A percentile compares a stretch with the other conserved stretches of the same genome.
These are phyloP conservation scores for Drosophila ananassae DNA, from an alignment of 1,140 invertebrate genomes.

Conservation along the genomic window DNA sequence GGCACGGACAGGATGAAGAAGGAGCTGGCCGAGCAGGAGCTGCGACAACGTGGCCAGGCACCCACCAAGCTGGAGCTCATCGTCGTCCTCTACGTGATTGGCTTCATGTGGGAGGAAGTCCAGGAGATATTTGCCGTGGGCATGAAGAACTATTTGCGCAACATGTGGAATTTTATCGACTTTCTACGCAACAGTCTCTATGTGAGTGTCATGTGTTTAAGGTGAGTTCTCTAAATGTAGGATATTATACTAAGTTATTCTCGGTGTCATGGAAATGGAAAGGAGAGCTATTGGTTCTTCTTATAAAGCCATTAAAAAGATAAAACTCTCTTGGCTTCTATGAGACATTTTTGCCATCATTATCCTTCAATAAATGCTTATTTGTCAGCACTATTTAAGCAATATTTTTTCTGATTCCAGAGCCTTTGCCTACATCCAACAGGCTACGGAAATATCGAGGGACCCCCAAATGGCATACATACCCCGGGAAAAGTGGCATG, in stretches of 20 bases:
- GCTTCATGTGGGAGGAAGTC: constrained; percentile 96
- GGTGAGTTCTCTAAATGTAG: constrained; percentile 79
- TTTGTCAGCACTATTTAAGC: neutral
- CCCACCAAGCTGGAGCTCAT: constrained; percentile 91
- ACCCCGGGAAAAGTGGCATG: constrained; percentile 94
- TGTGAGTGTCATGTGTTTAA: constrained; percentile 90
- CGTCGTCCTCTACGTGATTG: constrained; percentile 91
- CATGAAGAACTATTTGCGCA: constrained; percentile 91
- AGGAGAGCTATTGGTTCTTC: too few species aligned
- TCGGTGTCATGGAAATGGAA: neutral
- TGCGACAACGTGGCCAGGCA: constrained; percentile 90
- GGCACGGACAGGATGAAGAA: constrained; percentile 88
- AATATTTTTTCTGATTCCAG: constrained; percentile 22
- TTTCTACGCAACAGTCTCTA: constrained; percentile 95
- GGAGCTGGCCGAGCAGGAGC: constrained; percentile 86
- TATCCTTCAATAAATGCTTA: too few species aligned
- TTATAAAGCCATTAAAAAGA: too few species aligned
- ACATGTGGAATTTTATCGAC: constrained; percentile 99
- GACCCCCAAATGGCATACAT: constrained; percentile 89
- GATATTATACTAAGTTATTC: neutral
- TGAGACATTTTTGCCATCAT: too few species aligned
- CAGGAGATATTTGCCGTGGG: constrained; percentile 95
- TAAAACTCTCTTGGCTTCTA: too few species aligned
- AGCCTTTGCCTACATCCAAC: constrained; percentile 90
- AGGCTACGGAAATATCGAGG: constrained; percentile 87